Evolutionary conservation across 2,113 vertebrate species (phyloP).

Genomic region (Chrysemys picta): DNA sequence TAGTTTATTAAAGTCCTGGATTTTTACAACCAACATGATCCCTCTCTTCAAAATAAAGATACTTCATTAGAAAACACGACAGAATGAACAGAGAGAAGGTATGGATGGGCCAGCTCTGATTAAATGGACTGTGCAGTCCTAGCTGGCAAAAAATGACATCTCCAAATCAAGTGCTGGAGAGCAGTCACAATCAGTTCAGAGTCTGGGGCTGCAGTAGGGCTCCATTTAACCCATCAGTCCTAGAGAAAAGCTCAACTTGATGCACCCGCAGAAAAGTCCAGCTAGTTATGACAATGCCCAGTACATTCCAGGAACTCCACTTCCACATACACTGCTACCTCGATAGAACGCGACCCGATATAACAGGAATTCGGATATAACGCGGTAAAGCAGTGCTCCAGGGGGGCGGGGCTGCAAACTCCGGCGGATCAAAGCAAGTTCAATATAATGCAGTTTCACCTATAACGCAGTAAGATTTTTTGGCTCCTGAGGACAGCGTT

Average conservation of each 20-base stretch:
- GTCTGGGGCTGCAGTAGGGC: not conserved
- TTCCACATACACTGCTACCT: not conserved
- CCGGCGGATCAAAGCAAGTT: too few species aligned
- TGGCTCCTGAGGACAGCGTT: too few species aligned
- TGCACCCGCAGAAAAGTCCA: not conserved
- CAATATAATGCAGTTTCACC: too few species aligned
- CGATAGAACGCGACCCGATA: too few species aligned
- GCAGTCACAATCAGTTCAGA: not conserved
- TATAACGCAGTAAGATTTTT: too few species aligned
- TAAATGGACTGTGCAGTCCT: not conserved
- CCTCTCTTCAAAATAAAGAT: not conserved
- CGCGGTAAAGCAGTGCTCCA: too few species aligned
- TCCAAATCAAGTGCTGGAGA: not conserved
- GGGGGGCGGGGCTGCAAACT: too few species aligned
- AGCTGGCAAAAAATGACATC: not conserved
- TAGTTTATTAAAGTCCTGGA: constrained; percentile 37
- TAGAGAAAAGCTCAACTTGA: not conserved
- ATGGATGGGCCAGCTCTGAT: not conserved
- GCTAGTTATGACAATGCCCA: not conserved
- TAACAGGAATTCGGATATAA: too few species aligned
- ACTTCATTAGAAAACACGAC: not conserved
- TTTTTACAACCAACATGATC: not conserved
- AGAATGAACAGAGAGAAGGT: not conserved
- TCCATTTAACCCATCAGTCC: not conserved
- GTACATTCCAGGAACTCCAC: not conserved